These are phyloP conservation scores for Sphaerophoria taeniata DNA, from an alignment of 2,888 invertebrate species.

Conservation along the genomic window DNA sequence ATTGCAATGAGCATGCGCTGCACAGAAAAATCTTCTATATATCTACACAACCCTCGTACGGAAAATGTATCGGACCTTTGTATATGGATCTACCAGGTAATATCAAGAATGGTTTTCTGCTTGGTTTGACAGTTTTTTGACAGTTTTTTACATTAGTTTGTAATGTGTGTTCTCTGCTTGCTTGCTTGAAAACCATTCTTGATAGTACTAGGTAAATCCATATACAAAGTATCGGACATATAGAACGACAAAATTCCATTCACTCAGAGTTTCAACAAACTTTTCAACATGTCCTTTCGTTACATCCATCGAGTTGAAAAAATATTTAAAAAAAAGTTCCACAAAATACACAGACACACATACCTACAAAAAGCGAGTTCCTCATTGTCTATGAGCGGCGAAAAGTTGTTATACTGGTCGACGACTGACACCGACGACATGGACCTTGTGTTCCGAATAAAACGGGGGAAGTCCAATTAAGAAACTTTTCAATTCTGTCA, in stretches of 20 bases:
- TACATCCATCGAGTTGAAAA: background rate
- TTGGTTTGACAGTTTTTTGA: no score
- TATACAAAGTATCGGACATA: background rate
- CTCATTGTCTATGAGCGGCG: background rate
- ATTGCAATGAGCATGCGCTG: background rate
- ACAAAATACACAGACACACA: background rate
- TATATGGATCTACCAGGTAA: no score
- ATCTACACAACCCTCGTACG: background rate
- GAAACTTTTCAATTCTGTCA: slow-evolving; percentile 55
- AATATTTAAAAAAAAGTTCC: background rate
- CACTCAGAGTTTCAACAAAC: slow-evolving; percentile 26
- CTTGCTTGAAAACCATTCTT: no score
- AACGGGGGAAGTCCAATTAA: slow-evolving; percentile 34
- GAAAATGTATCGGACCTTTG: background rate
- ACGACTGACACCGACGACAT: background rate
- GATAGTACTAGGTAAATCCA: no score
- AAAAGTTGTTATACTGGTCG: background rate
- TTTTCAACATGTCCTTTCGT: slow-evolving; percentile 2
- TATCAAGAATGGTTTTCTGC: no score
- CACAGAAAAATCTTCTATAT: background rate
- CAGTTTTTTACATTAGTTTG: no score
- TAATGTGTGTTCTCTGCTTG: no score
- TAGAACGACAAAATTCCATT: slow-evolving; percentile 47
- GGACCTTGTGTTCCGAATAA: slow-evolving; percentile 8
- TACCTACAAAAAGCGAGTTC: background rate